phyloP scores from a whole-genome alignment of 2,888 invertebrate species.

The Diplazon laetatorius region DNA sequence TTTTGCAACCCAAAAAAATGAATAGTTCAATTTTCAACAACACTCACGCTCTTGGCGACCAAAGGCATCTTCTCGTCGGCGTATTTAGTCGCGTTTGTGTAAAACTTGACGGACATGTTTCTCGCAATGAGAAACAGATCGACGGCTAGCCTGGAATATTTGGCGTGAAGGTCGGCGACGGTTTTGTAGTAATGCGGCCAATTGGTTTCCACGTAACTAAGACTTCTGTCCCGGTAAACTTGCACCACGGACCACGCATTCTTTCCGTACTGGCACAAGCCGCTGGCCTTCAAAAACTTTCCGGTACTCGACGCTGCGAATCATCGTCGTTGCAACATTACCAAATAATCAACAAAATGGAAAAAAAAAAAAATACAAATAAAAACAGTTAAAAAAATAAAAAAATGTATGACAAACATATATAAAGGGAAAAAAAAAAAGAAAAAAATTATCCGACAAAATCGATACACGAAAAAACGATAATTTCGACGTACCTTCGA shows the following conservation, averaged over 20 bases:
- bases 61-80: slow-evolving; percentile 84
- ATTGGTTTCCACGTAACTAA: slow-evolving; percentile 87
- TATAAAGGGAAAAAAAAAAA: no score
- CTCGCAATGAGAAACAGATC: slow-evolving; percentile 85
- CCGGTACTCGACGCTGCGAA: slow-evolving; percentile 87
- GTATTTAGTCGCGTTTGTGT: slow-evolving; percentile 83
- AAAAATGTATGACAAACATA: no score
- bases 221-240: slow-evolving; percentile 86
- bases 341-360: no score
- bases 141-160: slow-evolving; percentile 86
- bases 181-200: slow-evolving; percentile 87
- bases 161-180: slow-evolving; percentile 84
- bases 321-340: background rate
- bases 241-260: slow-evolving; percentile 86
- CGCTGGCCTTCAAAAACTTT: slow-evolving; percentile 86
- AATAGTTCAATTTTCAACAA: background rate
- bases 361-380: slow-evolving; percentile 16
- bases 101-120: slow-evolving; percentile 84
- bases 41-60: slow-evolving; percentile 84
- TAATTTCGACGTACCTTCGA: slow-evolving; percentile 85
- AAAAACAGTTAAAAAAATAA: background rate
- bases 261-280: slow-evolving; percentile 86
- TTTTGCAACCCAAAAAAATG: no score
- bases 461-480: slow-evolving; percentile 6
- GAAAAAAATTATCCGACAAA: slow-evolving; percentile 1